Evolutionary conservation across 1,140 invertebrate genomes (phyloP), one percentile per base, ranked within the genome.

Genomic region (Maconellicoccus hirsutus): DNA sequence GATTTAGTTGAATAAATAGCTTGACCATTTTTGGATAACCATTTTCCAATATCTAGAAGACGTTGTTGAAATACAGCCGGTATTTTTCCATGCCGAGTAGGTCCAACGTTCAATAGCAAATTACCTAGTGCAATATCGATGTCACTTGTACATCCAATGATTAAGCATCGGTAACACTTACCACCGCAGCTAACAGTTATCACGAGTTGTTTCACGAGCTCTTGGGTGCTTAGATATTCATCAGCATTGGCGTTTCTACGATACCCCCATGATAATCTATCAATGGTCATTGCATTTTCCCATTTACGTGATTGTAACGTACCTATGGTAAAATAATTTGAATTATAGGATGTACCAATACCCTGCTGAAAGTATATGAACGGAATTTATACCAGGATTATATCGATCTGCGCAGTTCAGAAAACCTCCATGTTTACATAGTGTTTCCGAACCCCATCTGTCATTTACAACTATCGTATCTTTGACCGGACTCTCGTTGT

Each of bases 281-380:
- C 96, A 52, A 98, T 80, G 0, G 94, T 96, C 84, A 98, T 92
- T 14, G 87, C 88, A 78, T 94, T 94, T 79, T 96, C 93, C 92
- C 92, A 96, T 79, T 96, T 95, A 73, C 91, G 90, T 1, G 79
- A 69, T 75, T 87, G 84, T 4, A 93, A 78, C 59, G 83, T 79
- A 71, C 86, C 88, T 89, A 73, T 63, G 79, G 77, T 71, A 70
- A 71, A 29, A 6, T n/a, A 10, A 59, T 39, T 61, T 23, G 71
- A 42, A 8, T 42, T 8, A 8, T 42, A n/a, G n/a, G n/a, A 8
- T 19, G 16, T 10, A 70, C 10, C 12, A 10, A n/a, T n/a, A n/a
- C n/a, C n/a, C n/a, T n/a, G 59, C 22, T n/a, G 59, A 10, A 6
- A 26, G 23, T 63, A 6, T 4, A 1, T 33, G 7, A 72, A 0